Base-by-base conservation (phyloP, 1,140 invertebrate species). In the Zeugodacus cucurbitae region DNA sequence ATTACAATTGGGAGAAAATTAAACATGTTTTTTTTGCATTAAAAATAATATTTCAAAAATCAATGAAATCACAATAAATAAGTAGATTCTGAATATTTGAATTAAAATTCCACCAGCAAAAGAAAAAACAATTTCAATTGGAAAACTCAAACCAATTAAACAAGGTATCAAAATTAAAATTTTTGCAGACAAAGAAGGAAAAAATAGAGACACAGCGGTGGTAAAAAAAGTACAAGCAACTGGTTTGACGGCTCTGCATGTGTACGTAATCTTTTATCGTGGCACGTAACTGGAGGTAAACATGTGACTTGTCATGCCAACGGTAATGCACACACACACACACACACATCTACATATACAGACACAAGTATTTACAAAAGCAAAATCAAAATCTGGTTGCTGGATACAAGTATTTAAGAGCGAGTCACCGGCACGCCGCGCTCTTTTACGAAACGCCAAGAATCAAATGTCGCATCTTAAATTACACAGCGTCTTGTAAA, bases 221-320 rank as follows among this genome's bases (percentile, higher is more conserved):
- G 44, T 11, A 82, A 22, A 54, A n/a, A 48, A 48, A 48, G 29
- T 29, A 29, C n/a, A 37, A 32, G n/a, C 74, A 82, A 82, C 74
- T 29, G n/a, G 41, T 82, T 82, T 44, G 74, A 48, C n/a, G 7
- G 34, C 74, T 48, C 26, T 26, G 44, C 2, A 17, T 70, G 64
- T 70, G 26, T 34, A 82, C n/a, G 34, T 20, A 48, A 26, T 82
- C n/a, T 20, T 26, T 62, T 62, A 26, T 62, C 58, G n/a, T 62
- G 58, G 74, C 41, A 29, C 37, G 17, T 48, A 82, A 82, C 41
- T 82, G 74, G 41, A 44, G 41, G 74, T 7, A 82, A 82, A 82
- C 74, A 82, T 48, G 41, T 82, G 74, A 82, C 74, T 82, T 82
- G 41, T 82, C 74, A 82, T 29, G 48, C n/a, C 41, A 82, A 48